A percentile compares a stretch with the other conserved stretches of the same genome.
These are phyloP conservation scores for Archegozetes longisetosus DNA, from an alignment of 1,140 invertebrate species.

Conservation along the genomic window DNA sequence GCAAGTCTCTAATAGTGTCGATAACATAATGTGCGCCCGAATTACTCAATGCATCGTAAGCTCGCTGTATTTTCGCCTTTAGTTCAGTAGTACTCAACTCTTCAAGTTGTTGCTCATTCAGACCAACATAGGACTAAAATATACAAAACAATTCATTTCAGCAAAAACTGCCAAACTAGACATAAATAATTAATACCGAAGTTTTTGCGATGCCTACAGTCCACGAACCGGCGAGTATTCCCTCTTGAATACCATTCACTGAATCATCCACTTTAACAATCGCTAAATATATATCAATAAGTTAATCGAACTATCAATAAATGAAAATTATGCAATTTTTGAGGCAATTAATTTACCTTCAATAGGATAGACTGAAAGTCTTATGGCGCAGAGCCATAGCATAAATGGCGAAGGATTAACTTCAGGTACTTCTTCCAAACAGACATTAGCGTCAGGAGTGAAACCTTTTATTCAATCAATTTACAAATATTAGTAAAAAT, in stretches of 20 bases:
- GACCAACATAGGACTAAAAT: constrained; percentile 26
- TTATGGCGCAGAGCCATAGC: constrained; percentile 31
- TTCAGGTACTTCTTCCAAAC: constrained; percentile 31
- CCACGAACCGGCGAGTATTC: constrained; percentile 32
- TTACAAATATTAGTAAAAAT: no score
- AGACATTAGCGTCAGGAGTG: constrained; percentile 28
- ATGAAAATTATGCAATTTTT: no score
- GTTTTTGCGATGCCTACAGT: constrained; percentile 30
- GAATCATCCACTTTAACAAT: constrained; percentile 33
- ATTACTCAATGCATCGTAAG: constrained; percentile 27
- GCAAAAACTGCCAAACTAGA: constrained; percentile 12
- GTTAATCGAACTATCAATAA: no score
- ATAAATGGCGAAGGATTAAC: constrained; percentile 32
- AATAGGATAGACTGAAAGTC: constrained; percentile 28
- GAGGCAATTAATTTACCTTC: constrained; percentile 20
- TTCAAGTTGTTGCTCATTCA: constrained; percentile 28
- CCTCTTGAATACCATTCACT: constrained; percentile 29
- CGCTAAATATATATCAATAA: no score
- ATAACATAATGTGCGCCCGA: constrained; percentile 32
- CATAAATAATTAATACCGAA: neutral
- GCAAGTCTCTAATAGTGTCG: constrained; percentile 29
- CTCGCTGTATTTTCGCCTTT: constrained; percentile 20
- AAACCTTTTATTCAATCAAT: no score
- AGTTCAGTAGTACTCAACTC: constrained; percentile 26
- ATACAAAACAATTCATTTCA: neutral